Conservation (phyloP, 2,113 vertebrate genomes). For the Trichomycterus rosablanca region DNA sequence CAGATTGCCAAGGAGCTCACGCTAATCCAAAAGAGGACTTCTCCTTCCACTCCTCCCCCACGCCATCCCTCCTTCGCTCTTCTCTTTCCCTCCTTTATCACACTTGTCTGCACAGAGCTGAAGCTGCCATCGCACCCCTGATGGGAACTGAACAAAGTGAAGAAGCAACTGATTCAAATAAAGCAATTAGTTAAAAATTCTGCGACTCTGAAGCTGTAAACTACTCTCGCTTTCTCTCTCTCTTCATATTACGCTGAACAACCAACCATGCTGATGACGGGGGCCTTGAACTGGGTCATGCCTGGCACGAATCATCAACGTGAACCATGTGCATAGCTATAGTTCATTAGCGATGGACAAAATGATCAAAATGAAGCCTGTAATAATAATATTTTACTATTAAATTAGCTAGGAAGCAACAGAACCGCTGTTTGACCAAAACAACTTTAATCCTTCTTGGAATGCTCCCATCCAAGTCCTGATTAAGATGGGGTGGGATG, state of each 20-base stretch:
- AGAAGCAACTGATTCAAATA: conserved; percentile 43
- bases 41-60: conserved; percentile 12
- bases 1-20: conserved; percentile 68
- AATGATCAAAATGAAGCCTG: too few relatives aligned
- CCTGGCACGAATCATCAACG: too few relatives aligned
- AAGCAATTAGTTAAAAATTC: conserved; percentile 16
- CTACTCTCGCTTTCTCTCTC: not conserved
- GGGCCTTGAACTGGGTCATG: too few relatives aligned
- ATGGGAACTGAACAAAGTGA: conserved; percentile 30
- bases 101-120: conserved; percentile 40
- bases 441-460: too few relatives aligned
- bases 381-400: too few relatives aligned
- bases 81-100: conserved; percentile 15
- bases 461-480: too few relatives aligned
- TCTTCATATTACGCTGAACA: not conserved
- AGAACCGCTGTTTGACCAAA: too few relatives aligned
- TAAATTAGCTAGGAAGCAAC: too few relatives aligned
- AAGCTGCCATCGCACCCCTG: conserved; percentile 20
- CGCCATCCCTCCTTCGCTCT: not conserved
- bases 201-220: not conserved
- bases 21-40: conserved; percentile 62
- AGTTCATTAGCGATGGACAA: too few relatives aligned
- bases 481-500: too few relatives aligned
- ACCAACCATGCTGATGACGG: too few relatives aligned
- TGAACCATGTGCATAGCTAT: too few relatives aligned